phyloP scores from a whole-genome alignment of 2,113 vertebrate genomes.

The Morphnarchus princeps region DNA sequence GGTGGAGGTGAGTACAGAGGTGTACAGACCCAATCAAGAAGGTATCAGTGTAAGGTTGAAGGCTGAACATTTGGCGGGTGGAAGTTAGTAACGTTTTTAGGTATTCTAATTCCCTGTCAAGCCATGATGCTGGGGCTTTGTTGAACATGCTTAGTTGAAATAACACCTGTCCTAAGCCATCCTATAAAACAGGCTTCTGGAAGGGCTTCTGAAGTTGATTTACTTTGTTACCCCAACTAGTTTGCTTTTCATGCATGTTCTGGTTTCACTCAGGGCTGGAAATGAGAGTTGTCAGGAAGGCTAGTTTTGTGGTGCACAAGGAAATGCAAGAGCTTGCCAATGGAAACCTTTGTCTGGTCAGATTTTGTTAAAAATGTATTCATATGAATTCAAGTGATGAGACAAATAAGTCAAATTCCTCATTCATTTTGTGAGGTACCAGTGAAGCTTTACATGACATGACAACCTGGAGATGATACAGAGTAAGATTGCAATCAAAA shows the following conservation, averaged over 20 bases:
- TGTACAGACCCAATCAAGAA: not conserved
- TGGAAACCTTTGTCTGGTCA: not conserved
- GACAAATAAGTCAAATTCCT: not conserved
- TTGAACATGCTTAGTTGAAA: not conserved
- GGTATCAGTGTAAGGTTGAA: not conserved
- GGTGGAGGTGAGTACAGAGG: not conserved
- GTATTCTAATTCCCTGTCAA: not conserved
- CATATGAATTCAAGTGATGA: not conserved
- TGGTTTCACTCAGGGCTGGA: slow-evolving; percentile 30
- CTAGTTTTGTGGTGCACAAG: not conserved
- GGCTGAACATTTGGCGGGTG: not conserved
- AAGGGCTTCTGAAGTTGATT: slow-evolving; percentile 24
- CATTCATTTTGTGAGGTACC: not conserved
- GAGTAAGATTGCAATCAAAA: not conserved
- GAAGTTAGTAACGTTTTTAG: not conserved
- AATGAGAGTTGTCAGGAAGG: not conserved
- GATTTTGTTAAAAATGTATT: not conserved
- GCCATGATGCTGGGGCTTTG: not conserved
- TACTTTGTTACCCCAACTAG: not conserved
- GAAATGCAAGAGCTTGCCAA: not conserved
- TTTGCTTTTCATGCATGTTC: not conserved
- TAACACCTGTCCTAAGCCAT: not conserved
- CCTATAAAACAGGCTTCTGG: not conserved
- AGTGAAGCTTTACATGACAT: not conserved
- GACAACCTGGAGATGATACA: not conserved